Conservation (phyloP, 2,113 vertebrate genomes). For the Nibea albiflora region DNA sequence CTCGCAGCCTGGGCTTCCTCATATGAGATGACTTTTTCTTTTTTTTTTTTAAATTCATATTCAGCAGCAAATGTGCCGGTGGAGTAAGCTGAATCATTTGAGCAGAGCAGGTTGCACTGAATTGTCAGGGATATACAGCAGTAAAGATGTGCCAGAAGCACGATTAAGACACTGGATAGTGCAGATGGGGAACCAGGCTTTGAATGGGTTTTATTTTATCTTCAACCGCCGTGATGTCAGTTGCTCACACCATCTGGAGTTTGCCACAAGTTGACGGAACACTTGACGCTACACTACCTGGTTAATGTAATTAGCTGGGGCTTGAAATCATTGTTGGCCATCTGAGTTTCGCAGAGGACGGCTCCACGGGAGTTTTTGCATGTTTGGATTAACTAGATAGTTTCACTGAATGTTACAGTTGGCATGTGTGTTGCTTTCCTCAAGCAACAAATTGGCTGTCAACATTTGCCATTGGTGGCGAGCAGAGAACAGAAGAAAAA, state of each 20-base stretch:
- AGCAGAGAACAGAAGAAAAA: background rate
- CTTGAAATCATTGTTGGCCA: conserved; percentile 7
- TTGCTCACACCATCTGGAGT: conserved; percentile 51
- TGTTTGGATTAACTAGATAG: conserved; percentile 4
- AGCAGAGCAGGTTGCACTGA: conserved; percentile 53
- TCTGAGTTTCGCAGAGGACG: background rate
- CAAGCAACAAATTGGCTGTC: background rate
- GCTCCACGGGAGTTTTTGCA: background rate
- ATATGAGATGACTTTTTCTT: background rate
- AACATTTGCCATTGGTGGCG: background rate
- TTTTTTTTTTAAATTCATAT: conserved; percentile 43
- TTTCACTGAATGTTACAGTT: background rate
- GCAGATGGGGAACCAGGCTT: conserved; percentile 58
- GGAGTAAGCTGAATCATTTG: conserved; percentile 50
- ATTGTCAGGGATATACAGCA: conserved; percentile 53
- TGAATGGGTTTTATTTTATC: conserved; percentile 52
- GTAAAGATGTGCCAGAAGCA: conserved; percentile 28
- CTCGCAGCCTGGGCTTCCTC: conserved; percentile 17
- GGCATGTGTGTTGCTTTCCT: background rate
- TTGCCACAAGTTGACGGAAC: conserved; percentile 4
- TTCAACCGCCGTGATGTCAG: conserved; percentile 33
- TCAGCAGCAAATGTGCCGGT: conserved; percentile 37
- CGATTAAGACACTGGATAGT: conserved; percentile 40
- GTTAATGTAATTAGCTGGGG: conserved; percentile 3
- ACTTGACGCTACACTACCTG: conserved; percentile 1